phyloP scores from a whole-genome alignment of 2,113 vertebrate genomes.

The Canis aureus region DNA sequence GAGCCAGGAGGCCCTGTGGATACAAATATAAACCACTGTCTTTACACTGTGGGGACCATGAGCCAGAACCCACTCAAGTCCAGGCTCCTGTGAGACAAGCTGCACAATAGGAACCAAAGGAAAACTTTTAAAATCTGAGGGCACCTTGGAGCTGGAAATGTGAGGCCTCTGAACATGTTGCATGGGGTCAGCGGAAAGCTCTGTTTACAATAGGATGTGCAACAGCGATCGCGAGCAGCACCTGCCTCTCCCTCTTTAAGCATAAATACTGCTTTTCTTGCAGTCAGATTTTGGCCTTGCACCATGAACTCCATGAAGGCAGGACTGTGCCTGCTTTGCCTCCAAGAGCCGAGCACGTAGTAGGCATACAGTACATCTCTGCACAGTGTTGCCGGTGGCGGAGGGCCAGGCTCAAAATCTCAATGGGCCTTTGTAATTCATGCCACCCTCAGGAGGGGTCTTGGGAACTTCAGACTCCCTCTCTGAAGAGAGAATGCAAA shows the following conservation, averaged over 20 bases:
- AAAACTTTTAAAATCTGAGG: background rate
- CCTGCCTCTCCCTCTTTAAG: background rate
- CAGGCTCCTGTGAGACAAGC: background rate
- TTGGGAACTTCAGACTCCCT: conserved; percentile 27
- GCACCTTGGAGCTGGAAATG: background rate
- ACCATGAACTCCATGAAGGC: background rate
- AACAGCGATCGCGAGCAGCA: rapidly evolving
- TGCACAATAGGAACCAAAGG: background rate
- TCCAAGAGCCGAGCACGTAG: background rate
- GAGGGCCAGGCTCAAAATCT: background rate
- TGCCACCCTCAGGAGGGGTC: background rate
- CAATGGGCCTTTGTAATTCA: background rate
- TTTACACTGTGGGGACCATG: background rate
- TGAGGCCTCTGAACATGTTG: rapidly evolving
- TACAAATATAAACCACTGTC: background rate
- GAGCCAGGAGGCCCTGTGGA: background rate
- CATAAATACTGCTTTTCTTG: background rate
- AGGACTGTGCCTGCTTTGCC: background rate
- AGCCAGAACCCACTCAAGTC: background rate
- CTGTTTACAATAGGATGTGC: rapidly evolving
- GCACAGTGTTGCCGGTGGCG: background rate
- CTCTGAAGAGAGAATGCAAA: background rate
- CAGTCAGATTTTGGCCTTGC: background rate
- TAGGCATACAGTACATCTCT: rapidly evolving
- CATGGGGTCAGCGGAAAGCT: rapidly evolving